Percentiles rank a stretch among this genome's conserved stretches.
phyloP scores from a whole-genome alignment of 2,888 invertebrate species.

The Acleris holmiana region DNA sequence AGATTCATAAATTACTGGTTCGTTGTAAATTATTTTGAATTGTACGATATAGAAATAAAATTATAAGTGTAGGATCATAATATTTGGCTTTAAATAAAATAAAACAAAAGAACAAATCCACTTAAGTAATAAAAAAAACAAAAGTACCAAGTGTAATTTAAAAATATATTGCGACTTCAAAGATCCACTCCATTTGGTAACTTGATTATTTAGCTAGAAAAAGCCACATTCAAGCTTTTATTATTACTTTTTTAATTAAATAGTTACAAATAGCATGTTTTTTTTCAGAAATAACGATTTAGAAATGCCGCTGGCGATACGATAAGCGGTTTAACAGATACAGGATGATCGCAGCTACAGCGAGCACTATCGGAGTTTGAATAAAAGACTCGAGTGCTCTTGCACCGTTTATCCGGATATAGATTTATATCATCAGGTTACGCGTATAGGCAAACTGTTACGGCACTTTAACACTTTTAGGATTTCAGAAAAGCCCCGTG shows the following conservation, averaged over 20 bases:
- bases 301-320: not conserved
- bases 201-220: too few relatives aligned
- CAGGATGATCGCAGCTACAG: conserved; percentile 28
- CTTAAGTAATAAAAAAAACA: too few relatives aligned
- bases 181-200: too few relatives aligned
- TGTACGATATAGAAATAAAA: too few relatives aligned
- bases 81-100: too few relatives aligned
- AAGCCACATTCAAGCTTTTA: too few relatives aligned
- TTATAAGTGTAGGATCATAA: too few relatives aligned
- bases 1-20: too few relatives aligned
- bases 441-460: conserved; percentile 4
- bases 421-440: conserved; percentile 24
- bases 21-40: too few relatives aligned
- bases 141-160: too few relatives aligned
- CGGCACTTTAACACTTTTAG: conserved; percentile 4
- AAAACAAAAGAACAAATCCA: too few relatives aligned
- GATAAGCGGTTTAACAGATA: conserved; percentile 33
- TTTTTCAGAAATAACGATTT: not conserved
- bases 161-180: too few relatives aligned
- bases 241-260: not conserved
- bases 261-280: not conserved
- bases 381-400: conserved; percentile 31
- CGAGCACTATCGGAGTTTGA: conserved; percentile 15
- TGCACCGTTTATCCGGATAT: conserved; percentile 24
- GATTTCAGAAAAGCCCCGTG: not conserved